Evolutionary conservation across 2,113 vertebrate species (phyloP).

Genomic region (Phycodurus eques): DNA sequence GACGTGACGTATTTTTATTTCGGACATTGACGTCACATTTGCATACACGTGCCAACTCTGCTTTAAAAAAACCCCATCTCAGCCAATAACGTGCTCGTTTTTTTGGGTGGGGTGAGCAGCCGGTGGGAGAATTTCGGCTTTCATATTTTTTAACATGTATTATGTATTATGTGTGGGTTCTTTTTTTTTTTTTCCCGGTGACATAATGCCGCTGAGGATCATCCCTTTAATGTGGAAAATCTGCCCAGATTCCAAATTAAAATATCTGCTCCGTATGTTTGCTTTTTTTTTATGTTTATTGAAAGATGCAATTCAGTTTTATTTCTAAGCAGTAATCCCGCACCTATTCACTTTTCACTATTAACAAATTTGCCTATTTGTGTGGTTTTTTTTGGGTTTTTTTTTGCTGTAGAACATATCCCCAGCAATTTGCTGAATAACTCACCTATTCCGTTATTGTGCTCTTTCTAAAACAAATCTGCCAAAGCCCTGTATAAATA

Average conservation of each 20-base stretch:
- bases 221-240: conserved; percentile 25
- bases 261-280: not conserved
- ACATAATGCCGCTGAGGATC: conserved; percentile 38
- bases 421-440: too few species aligned
- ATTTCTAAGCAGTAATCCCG: not conserved
- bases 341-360: not conserved
- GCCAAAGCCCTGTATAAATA: too few species aligned
- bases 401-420: too few species aligned
- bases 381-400: too few species aligned
- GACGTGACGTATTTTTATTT: conserved; percentile 33
- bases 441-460: too few species aligned
- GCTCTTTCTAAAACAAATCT: too few species aligned
- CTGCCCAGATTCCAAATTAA: conserved; percentile 10
- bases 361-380: too few species aligned
- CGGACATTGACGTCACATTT: conserved; percentile 21
- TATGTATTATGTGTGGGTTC: conserved; percentile 47
- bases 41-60: conserved; percentile 15
- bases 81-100: conserved; percentile 44
- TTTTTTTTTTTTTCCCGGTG: conserved; percentile 34
- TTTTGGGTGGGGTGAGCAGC: conserved; percentile 14
- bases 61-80: conserved; percentile 18
- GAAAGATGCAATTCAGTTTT: not conserved
- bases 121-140: conserved; percentile 50
- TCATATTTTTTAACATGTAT: conserved; percentile 48
- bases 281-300: not conserved